Evolutionary conservation across 2,113 vertebrate species (phyloP), one percentile per base, ranked within the genome.

Genomic region (Stigmatopora nigra): DNA sequence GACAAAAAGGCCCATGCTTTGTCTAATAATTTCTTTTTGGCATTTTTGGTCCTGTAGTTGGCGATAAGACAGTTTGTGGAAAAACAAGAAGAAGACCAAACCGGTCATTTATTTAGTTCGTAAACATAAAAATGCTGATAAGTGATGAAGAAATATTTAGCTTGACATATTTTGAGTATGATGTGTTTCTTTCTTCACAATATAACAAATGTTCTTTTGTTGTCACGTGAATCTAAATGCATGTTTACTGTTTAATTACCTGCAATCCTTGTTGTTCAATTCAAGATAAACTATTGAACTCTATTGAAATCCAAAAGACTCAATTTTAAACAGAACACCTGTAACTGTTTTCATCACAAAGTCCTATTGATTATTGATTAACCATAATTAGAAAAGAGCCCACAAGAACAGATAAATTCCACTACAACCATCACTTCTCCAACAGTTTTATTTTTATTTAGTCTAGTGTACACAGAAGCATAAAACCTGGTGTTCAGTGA

Each of bases 371-470:
- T 31, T 31, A 31, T 31, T 31, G 25, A 31, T 31, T 31, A 41
- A 41, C 38, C 38, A 41, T 41, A 41, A 41, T 41, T 41, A 41
- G 38, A 41, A 41, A 41, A 41, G 9, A 41, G 38, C 25, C 25
- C 3, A 31, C 25, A 31, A 48, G 0, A 16, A 5, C 46, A 16
- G 46, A 5, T 20, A 25, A 80, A 78, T 72, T 68, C 67, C 57
- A 35, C 46, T 17, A 35, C 36, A 56, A 25, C 19, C 31, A 46
- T 25, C 12, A 31, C 19, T 15, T 67, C 15, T 35, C 10, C 17
- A 48, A 70, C 64, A 70, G 65, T 82, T 73, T 69, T 55, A 69
- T 75, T 51, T 77, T 87, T 88, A 88, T 88, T 84, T 87, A 79
- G 76, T 82, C 80, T 82, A 84, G 82, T 86, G 85, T 82, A 69